Evolutionary conservation across 2,888 invertebrate species (phyloP).

Genomic region (Ceriagrion tenellum): DNA sequence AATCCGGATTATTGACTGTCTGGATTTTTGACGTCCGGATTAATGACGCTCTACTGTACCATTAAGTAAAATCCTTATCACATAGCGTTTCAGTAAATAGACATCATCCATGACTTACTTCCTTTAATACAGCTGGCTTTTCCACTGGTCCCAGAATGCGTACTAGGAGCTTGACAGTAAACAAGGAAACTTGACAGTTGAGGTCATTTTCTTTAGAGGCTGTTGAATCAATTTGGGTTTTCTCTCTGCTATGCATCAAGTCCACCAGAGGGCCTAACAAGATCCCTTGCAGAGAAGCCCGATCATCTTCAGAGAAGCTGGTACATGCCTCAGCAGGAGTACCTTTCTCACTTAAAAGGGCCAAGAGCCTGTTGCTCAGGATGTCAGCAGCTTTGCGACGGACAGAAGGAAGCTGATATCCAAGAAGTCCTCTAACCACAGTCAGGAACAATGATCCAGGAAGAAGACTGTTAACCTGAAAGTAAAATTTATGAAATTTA

Average conservation of each 20-base stretch:
- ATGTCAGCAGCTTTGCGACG: slow-evolving; percentile 91
- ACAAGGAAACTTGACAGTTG: slow-evolving; percentile 90
- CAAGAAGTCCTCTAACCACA: slow-evolving; percentile 86
- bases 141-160: slow-evolving; percentile 83
- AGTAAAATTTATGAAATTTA: slow-evolving; percentile 52
- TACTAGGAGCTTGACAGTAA: slow-evolving; percentile 90
- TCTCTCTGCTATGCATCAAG: slow-evolving; percentile 81
- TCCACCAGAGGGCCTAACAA: slow-evolving; percentile 83
- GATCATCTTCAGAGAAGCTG: slow-evolving; percentile 26
- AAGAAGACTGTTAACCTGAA: slow-evolving; percentile 83
- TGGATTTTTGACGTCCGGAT: too few species aligned
- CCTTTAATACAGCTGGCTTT: slow-evolving; percentile 85
- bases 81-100: too few species aligned
- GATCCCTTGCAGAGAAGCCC: slow-evolving; percentile 73
- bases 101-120: slow-evolving; percentile 76
- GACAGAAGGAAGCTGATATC: slow-evolving; percentile 86
- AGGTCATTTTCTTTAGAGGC: slow-evolving; percentile 82
- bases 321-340: background rate
- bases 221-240: slow-evolving; percentile 76
- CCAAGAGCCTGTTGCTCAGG: slow-evolving; percentile 89
- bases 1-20: too few species aligned
- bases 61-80: too few species aligned
- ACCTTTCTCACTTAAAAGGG: slow-evolving; percentile 77
- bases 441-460: slow-evolving; percentile 89
- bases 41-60: too few species aligned